Evolutionary conservation across 2,888 invertebrate genomes (phyloP).

Genomic region (Crepidodera aurea): DNA sequence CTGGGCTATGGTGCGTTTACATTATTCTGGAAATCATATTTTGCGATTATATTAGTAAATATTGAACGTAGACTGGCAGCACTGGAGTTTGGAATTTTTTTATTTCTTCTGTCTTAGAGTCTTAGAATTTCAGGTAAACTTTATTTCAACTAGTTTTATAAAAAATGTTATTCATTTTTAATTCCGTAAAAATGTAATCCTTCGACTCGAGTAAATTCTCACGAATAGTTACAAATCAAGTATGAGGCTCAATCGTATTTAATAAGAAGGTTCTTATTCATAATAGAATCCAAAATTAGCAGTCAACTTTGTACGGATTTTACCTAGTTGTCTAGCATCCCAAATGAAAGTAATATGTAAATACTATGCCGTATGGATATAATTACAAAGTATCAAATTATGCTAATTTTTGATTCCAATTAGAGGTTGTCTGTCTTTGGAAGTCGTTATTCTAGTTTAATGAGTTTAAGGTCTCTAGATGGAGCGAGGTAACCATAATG

Average conservation of each 20-base stretch:
- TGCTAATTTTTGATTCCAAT: slow-evolving; percentile 27
- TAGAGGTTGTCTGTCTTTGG: slow-evolving; percentile 25
- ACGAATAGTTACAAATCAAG: too few relatives aligned
- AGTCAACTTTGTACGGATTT: slow-evolving; percentile 4
- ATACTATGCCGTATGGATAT: slow-evolving; percentile 19
- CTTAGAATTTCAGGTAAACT: too few relatives aligned
- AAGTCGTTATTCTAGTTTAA: slow-evolving; percentile 20
- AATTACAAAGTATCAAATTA: slow-evolving; percentile 27
- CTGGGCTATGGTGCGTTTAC: too few relatives aligned
- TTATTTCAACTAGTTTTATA: too few relatives aligned
- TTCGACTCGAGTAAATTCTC: too few relatives aligned
- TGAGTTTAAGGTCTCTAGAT: slow-evolving; percentile 19
- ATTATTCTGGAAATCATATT: too few relatives aligned
- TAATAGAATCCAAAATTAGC: slow-evolving; percentile 7
- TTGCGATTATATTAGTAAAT: too few relatives aligned
- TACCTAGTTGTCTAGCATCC: slow-evolving; percentile 15
- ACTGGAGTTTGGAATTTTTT: too few relatives aligned
- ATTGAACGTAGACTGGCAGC: too few relatives aligned
- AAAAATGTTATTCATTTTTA: too few relatives aligned
- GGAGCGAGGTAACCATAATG: slow-evolving; percentile 14
- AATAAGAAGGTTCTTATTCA: slow-evolving; percentile 9
- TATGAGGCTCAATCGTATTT: neutral
- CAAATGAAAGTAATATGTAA: slow-evolving; percentile 22
- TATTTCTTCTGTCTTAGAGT: too few relatives aligned
- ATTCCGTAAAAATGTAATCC: too few relatives aligned